Evolutionary conservation across 2,888 invertebrate genomes (phyloP).

Genomic region (Amiota mariae): DNA sequence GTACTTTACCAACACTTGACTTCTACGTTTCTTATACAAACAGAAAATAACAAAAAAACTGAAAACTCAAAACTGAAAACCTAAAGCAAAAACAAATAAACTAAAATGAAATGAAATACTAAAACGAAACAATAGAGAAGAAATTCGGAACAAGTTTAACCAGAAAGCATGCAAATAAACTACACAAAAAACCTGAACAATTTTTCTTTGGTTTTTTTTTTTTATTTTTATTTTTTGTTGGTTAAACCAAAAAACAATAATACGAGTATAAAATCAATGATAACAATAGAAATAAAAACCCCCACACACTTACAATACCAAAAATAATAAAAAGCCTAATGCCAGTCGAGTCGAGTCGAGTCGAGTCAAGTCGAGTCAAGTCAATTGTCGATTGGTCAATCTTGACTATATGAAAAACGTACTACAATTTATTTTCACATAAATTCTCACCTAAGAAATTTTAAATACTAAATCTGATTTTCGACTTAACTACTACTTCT

Average conservation of each 20-base stretch:
- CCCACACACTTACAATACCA: too few species aligned
- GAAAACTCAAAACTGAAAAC: conserved; percentile 1
- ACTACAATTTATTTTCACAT: too few species aligned
- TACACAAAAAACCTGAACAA: conserved; percentile 47
- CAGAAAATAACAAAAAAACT: neutral
- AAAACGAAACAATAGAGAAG: conserved; percentile 8
- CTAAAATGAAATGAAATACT: neutral
- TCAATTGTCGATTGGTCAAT: too few species aligned
- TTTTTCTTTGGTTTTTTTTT: conserved; percentile 34
- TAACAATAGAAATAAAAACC: too few species aligned
- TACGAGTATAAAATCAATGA: conserved; percentile 20
- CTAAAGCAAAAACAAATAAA: neutral
- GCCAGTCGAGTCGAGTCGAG: too few species aligned
- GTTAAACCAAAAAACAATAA: neutral
- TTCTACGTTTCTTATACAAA: neutral
- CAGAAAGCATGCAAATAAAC: conserved; percentile 38
- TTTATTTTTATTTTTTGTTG: conserved; percentile 38
- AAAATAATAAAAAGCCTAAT: too few species aligned
- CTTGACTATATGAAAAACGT: too few species aligned
- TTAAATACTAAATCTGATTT: too few species aligned
- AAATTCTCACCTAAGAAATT: too few species aligned
- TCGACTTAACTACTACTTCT: too few species aligned
- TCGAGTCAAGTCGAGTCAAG: too few species aligned
- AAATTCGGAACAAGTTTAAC: conserved; percentile 53
- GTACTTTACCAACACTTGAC: too few species aligned